Base-by-base conservation (phyloP, 64 coral and sea anemone species). In the Stylophora pistillata region DNA sequence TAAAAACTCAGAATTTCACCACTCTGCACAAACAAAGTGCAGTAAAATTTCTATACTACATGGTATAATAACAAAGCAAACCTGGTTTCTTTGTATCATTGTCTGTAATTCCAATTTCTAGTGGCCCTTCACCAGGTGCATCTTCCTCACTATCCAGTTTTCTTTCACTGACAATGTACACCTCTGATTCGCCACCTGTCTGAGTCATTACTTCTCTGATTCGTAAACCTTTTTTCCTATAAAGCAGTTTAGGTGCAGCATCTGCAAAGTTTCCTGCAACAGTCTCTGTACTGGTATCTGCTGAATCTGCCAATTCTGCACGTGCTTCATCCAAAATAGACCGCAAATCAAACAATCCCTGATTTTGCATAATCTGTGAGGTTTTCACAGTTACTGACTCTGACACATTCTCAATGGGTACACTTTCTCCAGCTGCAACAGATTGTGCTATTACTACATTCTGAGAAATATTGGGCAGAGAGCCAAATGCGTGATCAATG, bases 341-440 rank as follows among this genome's bases (percentile, higher is more conserved):
- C 21, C 10, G 60, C 27, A 70, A 26, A 15, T 70, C 62, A 5
- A 62, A 13, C 52, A 84, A 53, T 9, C 80, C 62, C 65, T 68
- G 80, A 84, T 84, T 84, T 34, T 70, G 80, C 16, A 70, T 32
- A 26, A 68, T 25, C 31, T 84, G 80, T 68, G 80, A 84, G 15
- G 80, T 84, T 62, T 84, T 60, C 23, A 84, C 80, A 27, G 80
- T 84, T 21, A 84, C 23, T 5, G 80, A 84, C 80, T 84, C 60
- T 15, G 80, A 84, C 13, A 84, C 80, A 84, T 84, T 84, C 32
- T 84, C 80, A 9, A 84, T 84, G 29, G 80, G 80, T 13, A 84
- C 80, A 84, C 69, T 84, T 18, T 84, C 80, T 54, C 80, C 80
- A 53, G 80, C 23, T 20, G 62, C 80, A 15, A 70, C 61, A 20